Conservation (phyloP, 2,113 vertebrate genomes). For the Pseudopodoces humilis region DNA sequence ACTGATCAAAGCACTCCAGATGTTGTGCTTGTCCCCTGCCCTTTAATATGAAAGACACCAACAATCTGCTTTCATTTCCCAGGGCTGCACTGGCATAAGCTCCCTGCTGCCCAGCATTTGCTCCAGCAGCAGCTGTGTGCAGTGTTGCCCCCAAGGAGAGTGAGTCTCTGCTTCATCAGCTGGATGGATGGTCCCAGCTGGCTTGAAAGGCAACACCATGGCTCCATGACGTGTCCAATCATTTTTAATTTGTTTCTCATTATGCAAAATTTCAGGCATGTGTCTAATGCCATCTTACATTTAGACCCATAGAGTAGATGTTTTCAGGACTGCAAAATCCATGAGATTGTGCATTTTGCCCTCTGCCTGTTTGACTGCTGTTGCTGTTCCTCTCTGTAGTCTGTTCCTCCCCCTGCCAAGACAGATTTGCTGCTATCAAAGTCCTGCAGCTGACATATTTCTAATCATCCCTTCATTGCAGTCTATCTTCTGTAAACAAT, state of each 20-base stretch:
- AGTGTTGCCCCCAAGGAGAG: neutral
- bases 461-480: conserved; percentile 21
- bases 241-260: neutral
- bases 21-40: neutral
- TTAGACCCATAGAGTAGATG: neutral
- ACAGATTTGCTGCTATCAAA: conserved; percentile 31
- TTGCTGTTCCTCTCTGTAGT: neutral
- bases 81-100: neutral
- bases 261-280: neutral
- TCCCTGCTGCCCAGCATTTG: neutral
- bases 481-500: conserved; percentile 53
- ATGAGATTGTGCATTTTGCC: neutral
- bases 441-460: conserved; percentile 31
- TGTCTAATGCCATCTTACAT: neutral
- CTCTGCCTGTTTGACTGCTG: neutral
- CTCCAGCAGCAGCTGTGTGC: neutral
- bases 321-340: neutral
- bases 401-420: neutral
- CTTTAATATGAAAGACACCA: neutral
- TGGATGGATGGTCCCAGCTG: neutral
- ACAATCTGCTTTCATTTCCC: neutral
- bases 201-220: neutral
- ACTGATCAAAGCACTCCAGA: fast-evolving
- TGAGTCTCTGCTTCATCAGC: neutral
- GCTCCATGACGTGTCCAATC: fast-evolving